Base-by-base conservation (phyloP, 2,113 vertebrate genomes). In the Eleginops maclovinus region DNA sequence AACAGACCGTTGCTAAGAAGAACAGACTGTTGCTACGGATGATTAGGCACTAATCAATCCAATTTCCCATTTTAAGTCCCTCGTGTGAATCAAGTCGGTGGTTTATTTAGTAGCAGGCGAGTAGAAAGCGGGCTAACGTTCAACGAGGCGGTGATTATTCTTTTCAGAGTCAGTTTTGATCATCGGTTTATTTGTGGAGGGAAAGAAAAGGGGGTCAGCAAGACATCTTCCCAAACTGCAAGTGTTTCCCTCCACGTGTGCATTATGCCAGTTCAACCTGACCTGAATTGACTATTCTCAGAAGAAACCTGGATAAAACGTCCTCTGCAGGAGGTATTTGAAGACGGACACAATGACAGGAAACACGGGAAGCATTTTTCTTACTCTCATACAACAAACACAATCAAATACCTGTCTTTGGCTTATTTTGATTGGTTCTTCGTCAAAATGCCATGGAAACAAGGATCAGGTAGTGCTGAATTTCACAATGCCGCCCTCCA, bases 121-220 rank as follows among this genome's bases (percentile, higher is more conserved):
- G 8, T 36, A 36, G 8, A 5, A 36, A 36, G 31, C 8, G 31
- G 7, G 31, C 31, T 5, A 36, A 36, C 8, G 7, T 36, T 36
- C 31, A 36, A 36, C 31, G 31, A 36, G 31, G 31, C 31, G 8
- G 7, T 36, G 5, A 36, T 36, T 36, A 36, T 8, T 8, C 31
- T 36, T 36, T 8, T 7, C 31, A 36, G 31, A 61, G 55, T 79
- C 58, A 53, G 69, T 59, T 75, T 61, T 60, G 74, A 22, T 72
- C 26, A 26, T 81, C 60, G 56, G 84, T 10, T 87, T 72, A 65
- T 82, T 72, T 61, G 80, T 11, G 44, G 72, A 71, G 67, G 41
- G 46, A 70, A 46, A 61, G 61, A 44, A 58, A 47, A 76, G 44
- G 44, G 79, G 44, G 79, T 81, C 50, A 79, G 46, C 72, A 24